Evolutionary conservation across 2,113 vertebrate species (phyloP).

Genomic region (Zosterops lateralis): DNA sequence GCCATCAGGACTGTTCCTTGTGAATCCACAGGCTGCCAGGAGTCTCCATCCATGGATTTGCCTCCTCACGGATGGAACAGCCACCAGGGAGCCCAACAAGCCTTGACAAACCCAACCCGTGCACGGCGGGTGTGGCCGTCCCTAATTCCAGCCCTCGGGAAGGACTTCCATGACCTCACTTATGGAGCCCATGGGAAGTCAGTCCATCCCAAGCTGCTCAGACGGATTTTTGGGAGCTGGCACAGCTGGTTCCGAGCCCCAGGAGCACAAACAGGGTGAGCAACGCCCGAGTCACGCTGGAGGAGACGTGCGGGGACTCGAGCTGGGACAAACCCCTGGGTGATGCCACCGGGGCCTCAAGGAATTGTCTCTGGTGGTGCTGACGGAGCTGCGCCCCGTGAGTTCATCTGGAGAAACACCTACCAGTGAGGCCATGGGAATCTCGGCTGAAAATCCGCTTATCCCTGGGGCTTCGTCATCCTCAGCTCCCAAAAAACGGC

Average conservation of each 20-base stretch:
- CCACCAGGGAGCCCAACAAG: not conserved
- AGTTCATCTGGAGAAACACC: not conserved
- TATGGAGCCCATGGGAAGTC: not conserved
- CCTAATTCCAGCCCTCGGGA: slow-evolving; percentile 11
- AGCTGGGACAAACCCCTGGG: not conserved
- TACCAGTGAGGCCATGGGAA: slow-evolving; percentile 81
- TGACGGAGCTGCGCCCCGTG: not conserved
- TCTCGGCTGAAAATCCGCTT: slow-evolving; percentile 89
- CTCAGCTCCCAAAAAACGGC: slow-evolving; percentile 80
- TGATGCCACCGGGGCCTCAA: not conserved
- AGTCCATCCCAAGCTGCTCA: not conserved
- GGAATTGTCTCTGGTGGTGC: not conserved
- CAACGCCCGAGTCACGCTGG: not conserved
- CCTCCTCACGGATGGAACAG: not conserved
- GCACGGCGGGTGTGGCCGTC: not conserved
- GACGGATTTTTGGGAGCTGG: not conserved
- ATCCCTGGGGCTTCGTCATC: slow-evolving; percentile 91
- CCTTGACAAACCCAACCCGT: not conserved
- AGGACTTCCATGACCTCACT: not conserved
- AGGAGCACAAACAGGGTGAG: not conserved
- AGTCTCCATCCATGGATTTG: not conserved
- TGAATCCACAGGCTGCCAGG: not conserved
- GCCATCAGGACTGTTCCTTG: not conserved
- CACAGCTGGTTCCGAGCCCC: not conserved
- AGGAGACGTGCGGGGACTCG: not conserved